Evolutionary conservation across 1,140 invertebrate species (phyloP).

Genomic region (Armadillidium nasatum): DNA sequence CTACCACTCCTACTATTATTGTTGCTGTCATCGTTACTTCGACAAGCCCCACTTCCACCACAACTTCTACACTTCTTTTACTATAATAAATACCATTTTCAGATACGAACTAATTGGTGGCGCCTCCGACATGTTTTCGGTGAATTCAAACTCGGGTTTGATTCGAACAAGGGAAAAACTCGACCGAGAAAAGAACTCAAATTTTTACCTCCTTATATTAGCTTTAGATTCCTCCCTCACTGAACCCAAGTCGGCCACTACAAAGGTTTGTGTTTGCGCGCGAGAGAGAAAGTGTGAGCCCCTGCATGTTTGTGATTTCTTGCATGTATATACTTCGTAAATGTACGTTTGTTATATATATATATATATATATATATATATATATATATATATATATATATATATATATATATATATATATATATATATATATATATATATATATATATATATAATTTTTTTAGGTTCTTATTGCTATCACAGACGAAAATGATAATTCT

Average conservation of each 20-base stretch:
- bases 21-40: background rate
- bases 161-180: slow-evolving; percentile 65
- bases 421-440: no score
- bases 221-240: slow-evolving; percentile 81
- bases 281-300: no score
- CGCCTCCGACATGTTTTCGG: slow-evolving; percentile 62
- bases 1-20: background rate
- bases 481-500: slow-evolving; percentile 82
- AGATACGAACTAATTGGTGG: slow-evolving; percentile 75
- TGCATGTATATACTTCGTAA: no score
- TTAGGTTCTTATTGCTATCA: slow-evolving; percentile 71
- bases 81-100: slow-evolving; percentile 28
- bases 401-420: no score
- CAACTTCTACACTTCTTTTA: background rate
- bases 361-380: no score
- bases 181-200: slow-evolving; percentile 70
- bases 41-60: background rate
- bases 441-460: slow-evolving; percentile 49
- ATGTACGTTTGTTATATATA: no score
- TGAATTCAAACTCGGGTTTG: slow-evolving; percentile 67
- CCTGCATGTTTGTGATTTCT: no score
- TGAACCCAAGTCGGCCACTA: slow-evolving; percentile 66
- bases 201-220: slow-evolving; percentile 74
- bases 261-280: slow-evolving; percentile 31
- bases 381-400: no score